A percentile compares a stretch with the other conserved stretches of the same genome.
Evolutionary conservation across 1,140 invertebrate genomes (phyloP).

Genomic region (Bombus haemorrhoidalis): DNA sequence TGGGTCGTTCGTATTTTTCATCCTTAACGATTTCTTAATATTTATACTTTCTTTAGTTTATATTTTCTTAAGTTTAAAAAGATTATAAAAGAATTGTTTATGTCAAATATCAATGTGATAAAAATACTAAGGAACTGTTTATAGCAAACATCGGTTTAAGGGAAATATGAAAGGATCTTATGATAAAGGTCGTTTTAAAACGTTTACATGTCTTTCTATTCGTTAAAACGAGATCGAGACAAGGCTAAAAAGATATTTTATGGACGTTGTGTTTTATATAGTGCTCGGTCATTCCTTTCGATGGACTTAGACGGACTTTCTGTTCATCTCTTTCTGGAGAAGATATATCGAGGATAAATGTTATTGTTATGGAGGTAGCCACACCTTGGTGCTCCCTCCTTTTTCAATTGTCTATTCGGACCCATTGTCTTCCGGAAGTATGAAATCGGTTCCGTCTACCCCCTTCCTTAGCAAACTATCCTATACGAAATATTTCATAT

Average conservation of each 20-base stretch:
- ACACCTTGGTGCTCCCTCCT: not conserved
- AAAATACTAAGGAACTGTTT: too few relatives aligned
- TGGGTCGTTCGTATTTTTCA: too few relatives aligned
- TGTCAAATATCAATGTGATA: too few relatives aligned
- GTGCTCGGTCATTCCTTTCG: not conserved
- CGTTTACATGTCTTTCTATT: too few relatives aligned
- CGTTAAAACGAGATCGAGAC: too few relatives aligned
- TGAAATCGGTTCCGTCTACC: not conserved
- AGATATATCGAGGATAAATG: not conserved
- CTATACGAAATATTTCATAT: not conserved
- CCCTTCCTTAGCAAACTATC: not conserved
- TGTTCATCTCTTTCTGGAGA: not conserved
- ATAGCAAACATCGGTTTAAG: too few relatives aligned
- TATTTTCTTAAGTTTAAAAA: too few relatives aligned
- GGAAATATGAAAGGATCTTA: too few relatives aligned
- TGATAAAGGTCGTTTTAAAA: too few relatives aligned
- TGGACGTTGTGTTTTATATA: not conserved
- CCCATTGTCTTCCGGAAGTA: conserved; percentile 8
- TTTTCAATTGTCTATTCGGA: not conserved
- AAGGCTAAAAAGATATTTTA: not conserved
- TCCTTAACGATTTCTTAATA: too few relatives aligned
- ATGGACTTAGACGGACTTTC: not conserved
- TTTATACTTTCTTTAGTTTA: too few relatives aligned
- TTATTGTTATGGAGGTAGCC: not conserved
- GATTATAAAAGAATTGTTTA: too few relatives aligned